A percentile compares a stretch with the other conserved stretches of the same genome.
phyloP scores from a whole-genome alignment of 1,140 invertebrate species.

The Bombus terrestris region DNA sequence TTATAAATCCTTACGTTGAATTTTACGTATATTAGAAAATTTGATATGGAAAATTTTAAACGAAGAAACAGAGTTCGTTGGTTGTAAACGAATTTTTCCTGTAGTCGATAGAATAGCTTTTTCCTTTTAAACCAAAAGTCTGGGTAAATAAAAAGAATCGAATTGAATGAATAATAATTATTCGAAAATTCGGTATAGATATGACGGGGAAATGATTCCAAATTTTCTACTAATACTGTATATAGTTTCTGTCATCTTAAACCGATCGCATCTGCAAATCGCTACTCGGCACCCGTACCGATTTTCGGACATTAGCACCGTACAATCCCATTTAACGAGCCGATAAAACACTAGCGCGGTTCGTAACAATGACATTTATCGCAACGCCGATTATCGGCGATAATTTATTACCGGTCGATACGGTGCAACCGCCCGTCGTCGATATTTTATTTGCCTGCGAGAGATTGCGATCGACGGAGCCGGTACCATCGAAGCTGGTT shows the following conservation, averaged over 20 bases:
- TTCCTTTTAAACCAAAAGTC: too few relatives aligned
- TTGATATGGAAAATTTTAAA: too few relatives aligned
- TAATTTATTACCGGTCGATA: constrained; percentile 43
- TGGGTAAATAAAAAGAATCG: too few relatives aligned
- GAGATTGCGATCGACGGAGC: constrained; percentile 23
- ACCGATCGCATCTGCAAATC: background rate
- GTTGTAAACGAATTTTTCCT: too few relatives aligned
- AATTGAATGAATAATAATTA: background rate
- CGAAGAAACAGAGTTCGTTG: too few relatives aligned
- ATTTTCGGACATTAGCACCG: background rate
- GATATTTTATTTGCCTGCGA: constrained; percentile 44
- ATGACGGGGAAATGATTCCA: background rate
- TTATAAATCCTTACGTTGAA: too few relatives aligned
- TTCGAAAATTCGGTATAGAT: background rate
- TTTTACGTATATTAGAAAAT: too few relatives aligned
- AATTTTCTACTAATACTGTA: background rate
- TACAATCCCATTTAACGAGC: constrained; percentile 12
- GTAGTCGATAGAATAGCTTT: too few relatives aligned
- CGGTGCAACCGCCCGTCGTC: constrained; percentile 14
- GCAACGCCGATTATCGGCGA: constrained; percentile 35
- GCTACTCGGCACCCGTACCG: background rate
- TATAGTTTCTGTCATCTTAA: background rate
- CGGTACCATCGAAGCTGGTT: too few relatives aligned
- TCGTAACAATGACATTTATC: constrained; percentile 47
- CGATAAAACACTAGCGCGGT: constrained; percentile 32